Percentiles rank a stretch among this genome's conserved stretches.
These are phyloP conservation scores for Sebastes taczanowskii DNA, from an alignment of 2,797 vertebrate species.

Conservation along the genomic window DNA sequence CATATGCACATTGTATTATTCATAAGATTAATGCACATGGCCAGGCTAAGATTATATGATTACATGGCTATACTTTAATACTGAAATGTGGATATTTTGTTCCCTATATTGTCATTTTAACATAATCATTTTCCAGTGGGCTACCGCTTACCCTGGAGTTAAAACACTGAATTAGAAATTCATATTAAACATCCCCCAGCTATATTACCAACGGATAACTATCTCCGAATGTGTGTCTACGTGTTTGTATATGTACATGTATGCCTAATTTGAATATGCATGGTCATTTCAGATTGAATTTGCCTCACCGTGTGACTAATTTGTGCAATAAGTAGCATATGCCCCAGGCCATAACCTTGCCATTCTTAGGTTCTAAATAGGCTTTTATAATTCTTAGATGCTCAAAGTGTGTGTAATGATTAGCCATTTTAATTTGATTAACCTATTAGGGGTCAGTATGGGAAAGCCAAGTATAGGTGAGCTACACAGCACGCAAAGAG, in stretches of 20 bases:
- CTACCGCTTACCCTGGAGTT: conserved; percentile 46
- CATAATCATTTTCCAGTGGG: conserved; percentile 50
- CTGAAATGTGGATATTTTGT: conserved; percentile 35
- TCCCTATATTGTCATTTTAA: conserved; percentile 42
- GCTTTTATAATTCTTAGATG: conserved; percentile 46
- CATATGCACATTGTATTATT: conserved; percentile 16
- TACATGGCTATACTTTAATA: conserved; percentile 20
- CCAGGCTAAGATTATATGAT: neutral
- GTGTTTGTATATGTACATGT: conserved; percentile 44
- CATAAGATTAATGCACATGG: neutral
- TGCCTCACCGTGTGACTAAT: conserved; percentile 72
- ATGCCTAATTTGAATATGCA: conserved; percentile 77
- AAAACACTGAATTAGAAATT: conserved; percentile 65
- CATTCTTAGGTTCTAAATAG: conserved; percentile 60
- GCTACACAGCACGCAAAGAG: conserved; percentile 15
- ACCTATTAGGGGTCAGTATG: conserved; percentile 45
- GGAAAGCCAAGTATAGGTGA: conserved; percentile 32
- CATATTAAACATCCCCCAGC: conserved; percentile 67
- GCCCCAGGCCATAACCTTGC: conserved; percentile 60
- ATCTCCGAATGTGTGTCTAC: conserved; percentile 28
- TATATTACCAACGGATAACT: conserved; percentile 48
- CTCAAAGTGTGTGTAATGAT: conserved; percentile 55
- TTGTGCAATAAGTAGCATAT: conserved; percentile 75
- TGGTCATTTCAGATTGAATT: conserved; percentile 77
- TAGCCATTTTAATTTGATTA: conserved; percentile 65